Evolutionary conservation across 1,140 invertebrate genomes (phyloP), one percentile per base, ranked within the genome.

Genomic region (Orius laevigatus): DNA sequence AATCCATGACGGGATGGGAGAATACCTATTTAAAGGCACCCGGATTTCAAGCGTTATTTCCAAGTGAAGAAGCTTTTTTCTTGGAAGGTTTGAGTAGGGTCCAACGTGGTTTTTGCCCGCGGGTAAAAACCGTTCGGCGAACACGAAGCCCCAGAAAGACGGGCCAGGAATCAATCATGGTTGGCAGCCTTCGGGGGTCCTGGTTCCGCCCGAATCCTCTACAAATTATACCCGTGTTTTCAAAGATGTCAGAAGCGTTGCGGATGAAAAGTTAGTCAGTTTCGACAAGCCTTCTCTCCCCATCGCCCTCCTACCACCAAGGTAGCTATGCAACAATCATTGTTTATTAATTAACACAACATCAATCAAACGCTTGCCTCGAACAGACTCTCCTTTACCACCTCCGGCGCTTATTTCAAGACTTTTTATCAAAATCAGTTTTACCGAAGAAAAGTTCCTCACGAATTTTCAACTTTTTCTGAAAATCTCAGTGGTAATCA

Each of bases 261-360:
- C 19, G 43, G 43, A 31, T 45, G 43, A 45, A 45, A 31, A 45
- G 43, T 45, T 45, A 45, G 43, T 45, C 43, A 45, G 43, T 45
- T 45, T 45, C 43, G 43, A 45, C 43, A 45, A n/a, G 43, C 43
- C 43, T 32, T 25, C 25, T 25, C 25, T 8, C 8, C 25, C 25
- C 25, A 3, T 8, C 25, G 25, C 43, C 25, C 25, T 25, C 25
- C 25, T 8, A 3, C 25, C 25, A 8, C 43, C 25, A 31, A 31
- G 20, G 32, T 19, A 45, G 43, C 6, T 45, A 45, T 45, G 18
- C 43, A 45, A 31, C 32, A 45, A 45, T 45, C 43, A 45, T 45
- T 18, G 43, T 45, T 45, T 45, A 45, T 45, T 45, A 45, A 45
- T 45, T 45, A 45, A 45, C 43, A 45, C 43, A 45, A 45, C 43